Percentiles rank a stretch among this genome's conserved stretches.
Conservation (phyloP, 2,888 invertebrate genomes). For the Amiota communis region DNA sequence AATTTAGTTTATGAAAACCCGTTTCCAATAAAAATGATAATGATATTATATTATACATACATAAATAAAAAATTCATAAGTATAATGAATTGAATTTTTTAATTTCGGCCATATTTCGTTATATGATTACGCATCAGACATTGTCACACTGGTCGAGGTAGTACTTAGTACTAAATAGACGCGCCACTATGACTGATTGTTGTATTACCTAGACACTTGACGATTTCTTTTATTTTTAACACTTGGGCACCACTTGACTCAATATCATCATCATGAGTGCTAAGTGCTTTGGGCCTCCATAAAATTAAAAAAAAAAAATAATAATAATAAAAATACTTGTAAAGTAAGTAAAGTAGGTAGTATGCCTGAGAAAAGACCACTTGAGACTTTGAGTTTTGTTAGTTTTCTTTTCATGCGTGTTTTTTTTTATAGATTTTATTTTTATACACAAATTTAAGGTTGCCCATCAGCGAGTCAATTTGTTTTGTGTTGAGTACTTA, state of each 20-base stretch:
- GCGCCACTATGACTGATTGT: conserved; percentile 54
- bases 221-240: conserved; percentile 48
- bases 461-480: conserved; percentile 56
- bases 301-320: too few species aligned
- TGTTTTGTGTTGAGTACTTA: conserved; percentile 61
- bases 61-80: too few species aligned
- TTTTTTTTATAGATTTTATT: conserved; percentile 29
- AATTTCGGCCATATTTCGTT: not conserved
- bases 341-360: too few species aligned
- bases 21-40: conserved; percentile 13
- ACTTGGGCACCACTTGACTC: conserved; percentile 48
- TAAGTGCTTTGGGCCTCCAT: too few species aligned
- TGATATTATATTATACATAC: not conserved
- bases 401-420: conserved; percentile 43
- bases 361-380: conserved; percentile 61
- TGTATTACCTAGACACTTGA: conserved; percentile 56
- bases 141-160: not conserved
- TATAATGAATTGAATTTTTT: not conserved
- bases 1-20: conserved; percentile 18
- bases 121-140: conserved; percentile 55
- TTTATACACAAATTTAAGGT: conserved; percentile 35
- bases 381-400: conserved; percentile 61
- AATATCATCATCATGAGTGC: too few species aligned
- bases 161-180: too few species aligned
- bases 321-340: too few species aligned